These are phyloP conservation scores for Agelaius tricolor DNA, from an alignment of 2,113 vertebrate genomes.

Conservation along the genomic window DNA sequence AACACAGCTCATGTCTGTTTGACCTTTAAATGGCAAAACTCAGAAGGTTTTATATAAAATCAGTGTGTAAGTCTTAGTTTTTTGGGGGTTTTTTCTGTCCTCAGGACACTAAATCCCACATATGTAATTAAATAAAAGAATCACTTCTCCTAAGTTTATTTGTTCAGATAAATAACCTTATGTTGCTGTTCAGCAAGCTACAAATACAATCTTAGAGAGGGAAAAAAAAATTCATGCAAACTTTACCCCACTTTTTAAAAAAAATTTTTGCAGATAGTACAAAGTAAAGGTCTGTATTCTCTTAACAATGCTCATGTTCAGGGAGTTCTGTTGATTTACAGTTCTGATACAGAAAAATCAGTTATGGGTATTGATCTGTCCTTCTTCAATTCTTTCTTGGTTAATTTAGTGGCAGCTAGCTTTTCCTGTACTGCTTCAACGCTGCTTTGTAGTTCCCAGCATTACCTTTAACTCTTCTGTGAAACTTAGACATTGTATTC, in stretches of 20 bases:
- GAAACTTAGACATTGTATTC: not conserved
- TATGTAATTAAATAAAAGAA: not conserved
- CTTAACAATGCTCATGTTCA: not conserved
- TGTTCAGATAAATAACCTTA: not conserved
- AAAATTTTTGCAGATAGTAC: not conserved
- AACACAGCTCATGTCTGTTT: not conserved
- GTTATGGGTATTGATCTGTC: conserved; percentile 15
- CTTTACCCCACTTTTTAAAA: not conserved
- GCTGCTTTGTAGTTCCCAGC: not conserved
- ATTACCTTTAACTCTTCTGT: not conserved
- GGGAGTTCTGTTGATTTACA: not conserved
- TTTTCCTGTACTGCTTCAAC: not conserved
- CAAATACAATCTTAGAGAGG: not conserved
- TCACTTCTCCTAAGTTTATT: not conserved
- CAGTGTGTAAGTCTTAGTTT: not conserved
- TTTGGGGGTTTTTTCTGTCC: not conserved
- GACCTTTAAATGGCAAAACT: conserved; percentile 37
- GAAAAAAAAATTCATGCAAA: not conserved
- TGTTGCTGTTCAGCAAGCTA: not conserved
- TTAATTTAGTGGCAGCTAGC: not conserved
- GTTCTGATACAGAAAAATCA: conserved; percentile 23
- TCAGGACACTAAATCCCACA: not conserved
- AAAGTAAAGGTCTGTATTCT: not conserved
- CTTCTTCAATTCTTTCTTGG: conserved; percentile 1
- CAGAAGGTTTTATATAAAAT: conserved; percentile 9